These are phyloP conservation scores for Aspiorhynchus laticeps DNA, from an alignment of 2,113 vertebrate genomes.

Conservation along the genomic window DNA sequence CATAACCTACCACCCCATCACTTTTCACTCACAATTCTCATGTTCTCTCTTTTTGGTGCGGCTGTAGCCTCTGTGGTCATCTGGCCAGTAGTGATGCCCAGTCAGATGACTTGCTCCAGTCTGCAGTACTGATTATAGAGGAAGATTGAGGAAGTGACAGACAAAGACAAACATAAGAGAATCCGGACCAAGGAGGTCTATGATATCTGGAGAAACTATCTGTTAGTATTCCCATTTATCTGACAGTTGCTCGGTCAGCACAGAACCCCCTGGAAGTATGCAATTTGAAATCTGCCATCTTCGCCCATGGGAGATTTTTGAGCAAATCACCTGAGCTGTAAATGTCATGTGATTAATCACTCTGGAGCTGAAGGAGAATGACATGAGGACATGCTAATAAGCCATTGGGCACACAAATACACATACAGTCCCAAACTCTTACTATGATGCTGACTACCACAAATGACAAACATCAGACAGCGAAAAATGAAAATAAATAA, in stretches of 20 bases:
- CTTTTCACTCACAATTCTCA: constrained; percentile 11
- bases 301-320: not conserved
- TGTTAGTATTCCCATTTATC: not conserved
- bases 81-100: constrained; percentile 21
- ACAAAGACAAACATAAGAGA: not conserved
- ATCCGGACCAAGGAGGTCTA: not conserved
- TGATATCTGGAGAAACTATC: constrained; percentile 4
- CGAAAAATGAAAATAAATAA: not conserved
- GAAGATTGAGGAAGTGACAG: constrained; percentile 22
- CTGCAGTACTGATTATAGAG: not conserved
- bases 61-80: not conserved
- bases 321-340: not conserved
- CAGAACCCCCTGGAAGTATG: constrained; percentile 19
- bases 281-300: not conserved
- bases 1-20: constrained; percentile 29
- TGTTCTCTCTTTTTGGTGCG: not conserved
- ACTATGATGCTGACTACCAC: not conserved
- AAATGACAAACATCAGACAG: not conserved
- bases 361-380: not conserved
- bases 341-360: not conserved
- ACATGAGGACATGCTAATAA: not conserved
- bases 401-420: not conserved
- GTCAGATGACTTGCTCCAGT: constrained; percentile 30
- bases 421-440: not conserved
- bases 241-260: not conserved